Base-by-base conservation (phyloP, 2,888 invertebrate species). In the Pseudoips prasinana region DNA sequence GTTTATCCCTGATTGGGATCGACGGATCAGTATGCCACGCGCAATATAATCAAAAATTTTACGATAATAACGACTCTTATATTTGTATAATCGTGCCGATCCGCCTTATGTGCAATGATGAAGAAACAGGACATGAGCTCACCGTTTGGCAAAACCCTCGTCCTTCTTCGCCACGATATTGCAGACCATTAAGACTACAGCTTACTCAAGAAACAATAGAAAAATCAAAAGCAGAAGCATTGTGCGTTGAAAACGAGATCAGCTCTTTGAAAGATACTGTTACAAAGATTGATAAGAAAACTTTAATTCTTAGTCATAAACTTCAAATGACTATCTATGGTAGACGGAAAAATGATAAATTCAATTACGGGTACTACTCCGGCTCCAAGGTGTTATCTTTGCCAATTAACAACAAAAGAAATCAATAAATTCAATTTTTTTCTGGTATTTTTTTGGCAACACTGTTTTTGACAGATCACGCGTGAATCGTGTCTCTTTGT, bases 1-100 rank as follows among this genome's bases (percentile, higher is more conserved):
- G 3, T 5, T 18, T 18, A 6, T 18, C 18, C 6, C 18, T 18
- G 3, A 18, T 5, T 18, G 18, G 18, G 7, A 11, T 10, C 11
- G 25, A 25, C 2, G 25, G 25, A n/a, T 25, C 25, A 4, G 25
- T 8, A n/a, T n/a, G n/a, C n/a, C n/a, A n/a, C n/a, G n/a, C n/a
- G n/a, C n/a, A n/a, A n/a, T n/a, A n/a, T n/a, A 25, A 25, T 11
- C 14, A 25, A 1, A 25, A 25, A 8, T 25, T 25, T 14, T 3
- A 18, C 3, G 6, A 18, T 6, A 6, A 5, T 18, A n/a, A 25
- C 10, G 1, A 11, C n/a, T 1, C 25, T 14, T 11, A 2, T 11
- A 25, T 11, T 4, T 4, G 2, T 14, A 11, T 14, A 2, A 25
- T 25, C n/a, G 11, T 25, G 25, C 25, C 25, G 1, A 3, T 25